Base-by-base conservation (phyloP, 2,888 invertebrate species). In the Drosophila bunnanda region DNA sequence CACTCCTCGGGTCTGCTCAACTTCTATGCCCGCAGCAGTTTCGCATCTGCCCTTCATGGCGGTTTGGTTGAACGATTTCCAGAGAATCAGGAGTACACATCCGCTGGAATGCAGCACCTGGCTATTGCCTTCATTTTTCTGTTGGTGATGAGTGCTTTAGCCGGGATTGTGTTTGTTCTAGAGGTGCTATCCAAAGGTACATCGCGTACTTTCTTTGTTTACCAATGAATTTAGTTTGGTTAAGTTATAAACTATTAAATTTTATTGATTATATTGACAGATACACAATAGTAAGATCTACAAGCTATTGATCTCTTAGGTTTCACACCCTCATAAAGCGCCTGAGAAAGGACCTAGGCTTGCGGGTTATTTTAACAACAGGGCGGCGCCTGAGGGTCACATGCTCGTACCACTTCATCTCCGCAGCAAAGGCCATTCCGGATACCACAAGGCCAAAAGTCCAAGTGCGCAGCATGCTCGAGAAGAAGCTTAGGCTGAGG, bases 1-100 rank as follows among this genome's bases (percentile, higher is more conserved):
- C 89, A 90, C 48, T 89, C 90, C 0, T 88, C 89, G 1, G 91
- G 91, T 0, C 20, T 91, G 52, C 74, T 88, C 5, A 46, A 82
- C 8, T 78, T 82, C 38, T 91, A 84, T 28, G 84, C 84, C 10
- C 62, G 75, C 2, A 82, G 71, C 20, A 81, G 89, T 12, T 89
- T 89, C 20, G 83, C 75, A 6, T 70, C 82, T 12, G 91, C 91
- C 0, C 36, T 84, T 2, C 72, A 78, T 20, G 89, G 83, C 4
- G 84, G 88, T 0, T 69, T 84, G 10, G 82, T 89, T 1, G 68
- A 78, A 4, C 89, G 88, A 3, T 58, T 86, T 4, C 75, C 68
- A 10, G 74, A 82, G 28, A 59, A 20, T 1, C 66, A 70, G 22
- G 87, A 86, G 9, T 88, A 75, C 25, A 78, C 78, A 5, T 78